Conservation (phyloP, 2,888 invertebrate species). For the Mamestra brassicae region DNA sequence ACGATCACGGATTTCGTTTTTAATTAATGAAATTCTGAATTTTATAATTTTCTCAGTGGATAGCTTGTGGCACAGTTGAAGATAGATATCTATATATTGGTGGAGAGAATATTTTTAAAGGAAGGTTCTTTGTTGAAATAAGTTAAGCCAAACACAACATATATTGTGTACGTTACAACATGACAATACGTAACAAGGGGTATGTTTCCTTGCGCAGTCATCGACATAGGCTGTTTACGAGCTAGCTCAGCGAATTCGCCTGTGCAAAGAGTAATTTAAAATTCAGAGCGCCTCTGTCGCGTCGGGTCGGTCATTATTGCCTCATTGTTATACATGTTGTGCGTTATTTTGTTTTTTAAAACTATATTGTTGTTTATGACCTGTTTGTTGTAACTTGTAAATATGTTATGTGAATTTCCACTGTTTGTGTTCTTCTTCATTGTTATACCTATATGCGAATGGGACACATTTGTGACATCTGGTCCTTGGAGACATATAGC, state of each 20-base stretch:
- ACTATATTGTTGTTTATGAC: constrained; percentile 51
- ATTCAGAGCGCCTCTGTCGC: constrained; percentile 84
- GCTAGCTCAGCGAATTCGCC: constrained; percentile 83
- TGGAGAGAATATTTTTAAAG: neutral
- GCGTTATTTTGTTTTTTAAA: constrained; percentile 61
- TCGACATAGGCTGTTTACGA: constrained; percentile 77
- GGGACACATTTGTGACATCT: neutral
- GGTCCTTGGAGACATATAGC: constrained; percentile 16
- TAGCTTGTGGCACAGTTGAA: neutral
- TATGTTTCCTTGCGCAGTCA: constrained; percentile 59
- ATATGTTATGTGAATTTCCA: constrained; percentile 14
- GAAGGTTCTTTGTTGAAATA: neutral
- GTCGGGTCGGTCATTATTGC: constrained; percentile 81
- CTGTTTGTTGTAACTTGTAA: constrained; percentile 9
- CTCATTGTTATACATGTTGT: constrained; percentile 73
- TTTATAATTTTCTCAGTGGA: constrained; percentile 1
- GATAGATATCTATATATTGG: neutral
- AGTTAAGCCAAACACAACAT: neutral
- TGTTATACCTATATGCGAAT: neutral
- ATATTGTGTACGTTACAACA: constrained; percentile 24
- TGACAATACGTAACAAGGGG: constrained; percentile 54
- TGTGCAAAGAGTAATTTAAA: constrained; percentile 88
- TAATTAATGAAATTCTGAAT: constrained; percentile 44
- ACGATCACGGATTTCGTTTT: constrained; percentile 39
- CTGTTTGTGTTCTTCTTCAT: neutral